These are phyloP conservation scores for Parnassius orleans DNA, from an alignment of 2,888 invertebrate species.

Conservation along the genomic window DNA sequence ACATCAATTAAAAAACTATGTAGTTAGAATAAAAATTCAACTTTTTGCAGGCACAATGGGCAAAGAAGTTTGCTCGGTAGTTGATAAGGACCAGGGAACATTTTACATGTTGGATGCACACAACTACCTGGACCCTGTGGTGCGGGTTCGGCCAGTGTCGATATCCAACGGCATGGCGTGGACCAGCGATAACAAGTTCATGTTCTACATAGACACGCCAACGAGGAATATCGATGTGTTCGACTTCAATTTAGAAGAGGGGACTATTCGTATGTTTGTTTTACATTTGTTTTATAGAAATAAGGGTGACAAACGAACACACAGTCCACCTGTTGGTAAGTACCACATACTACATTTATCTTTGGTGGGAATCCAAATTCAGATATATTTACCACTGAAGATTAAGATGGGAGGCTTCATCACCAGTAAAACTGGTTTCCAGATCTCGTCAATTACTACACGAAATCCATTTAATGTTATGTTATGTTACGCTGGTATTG, in stretches of 20 bases:
- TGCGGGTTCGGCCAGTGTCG: conserved; percentile 73
- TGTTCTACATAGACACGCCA: conserved; percentile 90
- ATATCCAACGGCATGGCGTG: conserved; percentile 91
- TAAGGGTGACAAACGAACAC: too few species aligned
- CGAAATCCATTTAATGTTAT: too few species aligned
- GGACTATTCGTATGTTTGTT: conserved; percentile 79
- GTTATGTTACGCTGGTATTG: too few species aligned
- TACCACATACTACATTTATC: too few species aligned
- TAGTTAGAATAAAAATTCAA: background rate
- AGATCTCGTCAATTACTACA: too few species aligned
- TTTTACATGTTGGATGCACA: conserved; percentile 79
- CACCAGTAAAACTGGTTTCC: too few species aligned
- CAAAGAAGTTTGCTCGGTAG: conserved; percentile 66
- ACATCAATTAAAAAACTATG: too few species aligned
- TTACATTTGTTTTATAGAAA: too few species aligned
- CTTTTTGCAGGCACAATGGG: conserved; percentile 82
- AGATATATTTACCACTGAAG: too few species aligned
- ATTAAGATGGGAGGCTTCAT: too few species aligned
- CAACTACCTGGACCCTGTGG: conserved; percentile 53
- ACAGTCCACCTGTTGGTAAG: too few species aligned
- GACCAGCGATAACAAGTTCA: conserved; percentile 84
- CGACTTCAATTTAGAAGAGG: conserved; percentile 83
- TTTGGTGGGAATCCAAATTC: too few species aligned
- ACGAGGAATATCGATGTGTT: conserved; percentile 84
- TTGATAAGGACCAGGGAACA: conserved; percentile 77